Evolutionary conservation across 2,797 vertebrate genomes (phyloP), one percentile per base, ranked within the genome.

Genomic region (Chaunax sp.): DNA sequence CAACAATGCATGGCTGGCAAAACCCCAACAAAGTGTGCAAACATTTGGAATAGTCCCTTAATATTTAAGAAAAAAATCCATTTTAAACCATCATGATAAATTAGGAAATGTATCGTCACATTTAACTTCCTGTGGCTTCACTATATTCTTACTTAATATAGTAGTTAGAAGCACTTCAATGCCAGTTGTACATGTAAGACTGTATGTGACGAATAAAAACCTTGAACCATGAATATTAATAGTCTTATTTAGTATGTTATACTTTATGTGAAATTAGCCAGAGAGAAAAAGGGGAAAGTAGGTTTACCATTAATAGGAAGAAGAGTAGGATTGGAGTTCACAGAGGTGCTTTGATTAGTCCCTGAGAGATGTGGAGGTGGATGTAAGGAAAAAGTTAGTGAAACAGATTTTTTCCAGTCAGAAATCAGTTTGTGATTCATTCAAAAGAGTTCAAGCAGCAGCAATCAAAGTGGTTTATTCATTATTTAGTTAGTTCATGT

Each of bases 251-350:
- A 19, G 5, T 10, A 15, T 41, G 30, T 16, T 18, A 33, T 10
- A 15, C 35, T 22, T 14, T 15, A 26, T 3, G 6, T 0, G 6
- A 40, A 33, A 45, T 18, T 5, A 15, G 3, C 0, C 38, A 2
- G n/a, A 25, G 10, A 40, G 2, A 37, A 72, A 66, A 35, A 19
- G 0, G 0, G 1, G 35, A 12, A 51, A 47, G 30, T 20, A 0
- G 35, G 50, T 72, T 89, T 90, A 91, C 89, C 87, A 75, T 14
- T 0, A 28, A 23, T 7, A 33, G 20, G 0, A 26, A 1, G 4
- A 23, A 38, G 0, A 64, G 72, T 22, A 44, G 41, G 3, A 44
- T 4, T 70, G 64, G 11, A 7, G 51, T 35, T 83, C n/a, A 1
- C 4, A 51, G n/a, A 1, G n/a, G 18, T 7, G 53, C 0, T 79